These are phyloP conservation scores for Pogoniulus pusillus DNA, from an alignment of 2,797 vertebrate genomes.

Conservation along the genomic window DNA sequence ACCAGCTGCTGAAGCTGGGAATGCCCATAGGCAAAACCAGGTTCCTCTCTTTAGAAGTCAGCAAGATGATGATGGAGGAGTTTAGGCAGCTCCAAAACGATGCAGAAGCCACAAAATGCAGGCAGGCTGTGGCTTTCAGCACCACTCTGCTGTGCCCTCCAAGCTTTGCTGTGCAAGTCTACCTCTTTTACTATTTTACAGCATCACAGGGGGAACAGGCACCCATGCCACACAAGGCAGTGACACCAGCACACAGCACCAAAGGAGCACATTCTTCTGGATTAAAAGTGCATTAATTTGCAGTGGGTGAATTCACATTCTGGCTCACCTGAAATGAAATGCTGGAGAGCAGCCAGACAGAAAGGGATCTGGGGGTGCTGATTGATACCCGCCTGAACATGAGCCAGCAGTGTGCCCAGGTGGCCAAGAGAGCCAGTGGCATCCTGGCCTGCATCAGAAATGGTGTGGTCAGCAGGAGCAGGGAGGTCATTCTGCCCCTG, in stretches of 20 bases:
- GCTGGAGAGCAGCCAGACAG: too few species aligned
- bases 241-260: background rate
- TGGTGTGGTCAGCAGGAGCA: too few species aligned
- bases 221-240: accelerated
- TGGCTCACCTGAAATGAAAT: background rate
- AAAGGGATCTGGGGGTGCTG: too few species aligned
- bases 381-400: too few species aligned
- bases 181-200: background rate
- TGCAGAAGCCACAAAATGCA: background rate
- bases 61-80: background rate
- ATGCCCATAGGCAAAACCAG: background rate
- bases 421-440: too few species aligned
- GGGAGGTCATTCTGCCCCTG: too few species aligned
- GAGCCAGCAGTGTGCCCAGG: too few species aligned
- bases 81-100: background rate
- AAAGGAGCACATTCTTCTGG: background rate
- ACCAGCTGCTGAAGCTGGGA: background rate
- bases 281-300: background rate
- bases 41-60: background rate
- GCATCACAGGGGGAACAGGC: background rate
- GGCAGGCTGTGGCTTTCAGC: background rate
- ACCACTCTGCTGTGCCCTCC: background rate
- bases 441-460: too few species aligned
- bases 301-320: background rate
- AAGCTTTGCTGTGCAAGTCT: background rate